Conservation (phyloP, 2,797 vertebrate genomes). For the Gymnocypris eckloni region DNA sequence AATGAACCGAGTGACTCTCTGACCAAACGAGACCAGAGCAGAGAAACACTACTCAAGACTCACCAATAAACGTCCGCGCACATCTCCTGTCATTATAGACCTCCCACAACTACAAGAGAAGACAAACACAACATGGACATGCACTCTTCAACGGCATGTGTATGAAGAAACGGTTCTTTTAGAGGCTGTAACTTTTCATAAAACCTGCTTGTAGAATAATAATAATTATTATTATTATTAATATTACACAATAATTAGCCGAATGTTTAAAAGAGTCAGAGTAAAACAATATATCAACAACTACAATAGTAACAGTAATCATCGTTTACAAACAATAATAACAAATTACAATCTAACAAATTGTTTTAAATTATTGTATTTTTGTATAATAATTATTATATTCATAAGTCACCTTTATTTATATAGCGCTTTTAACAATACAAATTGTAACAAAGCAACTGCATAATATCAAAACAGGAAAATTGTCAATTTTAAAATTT, state of each 20-base stretch:
- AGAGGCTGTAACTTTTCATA: no score
- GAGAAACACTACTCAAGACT: slow-evolving; percentile 53
- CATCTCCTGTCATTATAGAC: slow-evolving; percentile 94
- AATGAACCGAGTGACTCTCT: background rate
- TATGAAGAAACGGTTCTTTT: background rate
- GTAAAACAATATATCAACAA: background rate
- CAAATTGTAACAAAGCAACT: no score
- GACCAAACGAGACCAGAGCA: background rate
- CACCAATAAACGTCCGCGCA: slow-evolving; percentile 95
- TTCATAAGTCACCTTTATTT: no score
- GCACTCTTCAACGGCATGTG: background rate
- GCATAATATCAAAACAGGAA: no score
- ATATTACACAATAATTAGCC: background rate
- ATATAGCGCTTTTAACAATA: no score
- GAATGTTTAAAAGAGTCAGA: background rate
- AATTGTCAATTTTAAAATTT: no score
- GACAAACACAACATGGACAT: background rate
- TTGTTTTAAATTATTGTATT: background rate
- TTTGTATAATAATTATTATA: background rate
- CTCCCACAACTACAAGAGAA: slow-evolving; percentile 88
- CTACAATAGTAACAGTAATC: background rate
- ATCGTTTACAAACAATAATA: no score
- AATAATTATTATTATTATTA: background rate
- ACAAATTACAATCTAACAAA: no score
- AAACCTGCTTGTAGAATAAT: background rate